A percentile compares a stretch with the other conserved stretches of the same genome.
phyloP scores from a whole-genome alignment of 2,888 invertebrate genomes.

The Monoplex corrugatus region DNA sequence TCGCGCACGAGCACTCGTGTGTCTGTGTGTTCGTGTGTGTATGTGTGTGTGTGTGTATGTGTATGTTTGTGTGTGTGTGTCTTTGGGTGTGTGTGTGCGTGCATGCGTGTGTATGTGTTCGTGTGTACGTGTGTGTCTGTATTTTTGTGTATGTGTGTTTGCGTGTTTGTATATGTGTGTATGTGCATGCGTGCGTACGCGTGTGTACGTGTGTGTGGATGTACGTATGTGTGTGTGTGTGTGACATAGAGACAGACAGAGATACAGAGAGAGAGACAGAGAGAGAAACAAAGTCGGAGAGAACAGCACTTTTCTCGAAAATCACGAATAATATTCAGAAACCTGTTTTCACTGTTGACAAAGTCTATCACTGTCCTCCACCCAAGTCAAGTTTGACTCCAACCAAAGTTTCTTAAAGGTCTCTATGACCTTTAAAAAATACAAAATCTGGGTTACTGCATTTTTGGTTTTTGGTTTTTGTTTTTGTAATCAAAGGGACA shows the following conservation, averaged over 20 bases:
- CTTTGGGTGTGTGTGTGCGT: not conserved
- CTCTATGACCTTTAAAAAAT: no score
- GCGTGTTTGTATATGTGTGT: not conserved
- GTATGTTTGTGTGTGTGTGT: not conserved
- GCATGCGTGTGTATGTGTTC: not conserved
- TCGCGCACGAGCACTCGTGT: not conserved
- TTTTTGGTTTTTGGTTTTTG: no score
- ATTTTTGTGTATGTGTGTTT: not conserved
- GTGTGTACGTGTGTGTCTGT: no score
- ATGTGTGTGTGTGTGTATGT: not conserved
- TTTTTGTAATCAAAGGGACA: no score
- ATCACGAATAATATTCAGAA: no score
- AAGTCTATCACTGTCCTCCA: no score
- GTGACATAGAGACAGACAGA: not conserved
- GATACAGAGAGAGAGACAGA: not conserved
- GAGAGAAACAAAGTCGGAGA: not conserved
- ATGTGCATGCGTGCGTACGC: not conserved
- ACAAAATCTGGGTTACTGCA: no score
- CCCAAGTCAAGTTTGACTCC: no score
- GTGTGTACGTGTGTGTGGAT: not conserved
- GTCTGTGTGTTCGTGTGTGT: not conserved
- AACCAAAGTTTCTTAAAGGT: no score
- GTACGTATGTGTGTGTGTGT: not conserved
- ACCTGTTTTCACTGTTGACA: no score
- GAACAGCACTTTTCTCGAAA: no score